Percentiles rank a stretch among this genome's conserved stretches.
phyloP scores from a whole-genome alignment of 1,140 invertebrate species.

The Cotesia typhae region DNA sequence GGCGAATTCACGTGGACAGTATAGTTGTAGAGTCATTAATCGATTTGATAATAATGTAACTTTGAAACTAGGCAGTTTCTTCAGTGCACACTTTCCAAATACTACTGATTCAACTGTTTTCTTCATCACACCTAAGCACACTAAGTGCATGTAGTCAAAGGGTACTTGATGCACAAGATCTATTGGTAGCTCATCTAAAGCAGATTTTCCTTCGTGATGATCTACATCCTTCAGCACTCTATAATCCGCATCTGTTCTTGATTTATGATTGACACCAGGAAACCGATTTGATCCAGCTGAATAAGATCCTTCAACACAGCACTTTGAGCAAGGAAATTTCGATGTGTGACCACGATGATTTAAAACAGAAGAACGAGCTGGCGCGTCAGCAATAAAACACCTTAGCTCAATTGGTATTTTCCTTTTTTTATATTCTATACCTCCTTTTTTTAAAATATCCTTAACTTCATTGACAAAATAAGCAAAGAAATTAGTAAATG shows the following conservation, averaged over 20 bases:
- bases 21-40: constrained; percentile 11
- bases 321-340: constrained; percentile 36
- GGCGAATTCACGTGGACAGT: constrained; percentile 49
- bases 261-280: neutral
- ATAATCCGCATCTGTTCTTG: constrained; percentile 36
- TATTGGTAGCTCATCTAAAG: constrained; percentile 5
- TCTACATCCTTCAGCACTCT: constrained; percentile 28
- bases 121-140: constrained; percentile 35
- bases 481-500: constrained; percentile 19
- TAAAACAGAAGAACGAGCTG: constrained; percentile 31
- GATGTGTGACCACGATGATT: constrained; percentile 34
- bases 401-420: constrained; percentile 7
- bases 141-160: constrained; percentile 42
- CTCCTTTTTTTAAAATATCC: neutral
- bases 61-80: constrained; percentile 10
- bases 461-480: constrained; percentile 30
- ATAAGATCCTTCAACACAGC: constrained; percentile 28
- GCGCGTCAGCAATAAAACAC: constrained; percentile 36
- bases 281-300: constrained; percentile 16
- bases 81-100: constrained; percentile 21
- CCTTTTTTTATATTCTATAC: neutral
- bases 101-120: constrained; percentile 33
- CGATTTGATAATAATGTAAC: neutral
- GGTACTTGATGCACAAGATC: constrained; percentile 33
- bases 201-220: constrained; percentile 33